Conservation (phyloP, 2,888 invertebrate species). For the Cephus rjabovi region DNA sequence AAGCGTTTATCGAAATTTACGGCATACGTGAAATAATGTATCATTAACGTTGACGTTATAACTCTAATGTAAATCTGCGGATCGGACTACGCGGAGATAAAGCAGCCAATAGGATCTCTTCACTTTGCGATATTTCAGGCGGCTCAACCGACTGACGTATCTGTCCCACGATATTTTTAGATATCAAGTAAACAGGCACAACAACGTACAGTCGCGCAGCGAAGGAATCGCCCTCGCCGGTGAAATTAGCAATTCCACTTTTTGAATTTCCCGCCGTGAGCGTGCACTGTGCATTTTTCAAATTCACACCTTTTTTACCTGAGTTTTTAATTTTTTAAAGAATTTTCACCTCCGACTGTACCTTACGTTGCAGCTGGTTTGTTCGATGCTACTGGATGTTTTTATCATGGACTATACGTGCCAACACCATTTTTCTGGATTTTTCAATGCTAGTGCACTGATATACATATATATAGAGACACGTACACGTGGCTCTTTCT, state of each 20-base stretch:
- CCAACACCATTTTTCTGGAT: background rate
- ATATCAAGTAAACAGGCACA: too few relatives aligned
- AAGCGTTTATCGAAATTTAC: too few relatives aligned
- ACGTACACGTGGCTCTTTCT: background rate
- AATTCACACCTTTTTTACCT: background rate
- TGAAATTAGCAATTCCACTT: background rate
- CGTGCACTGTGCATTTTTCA: background rate
- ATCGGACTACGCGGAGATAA: too few relatives aligned
- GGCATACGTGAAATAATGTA: too few relatives aligned
- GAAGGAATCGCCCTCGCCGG: too few relatives aligned
- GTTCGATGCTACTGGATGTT: background rate
- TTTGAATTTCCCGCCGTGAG: background rate
- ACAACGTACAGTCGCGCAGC: too few relatives aligned
- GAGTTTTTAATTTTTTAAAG: background rate
- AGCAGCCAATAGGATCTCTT: too few relatives aligned
- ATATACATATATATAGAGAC: background rate
- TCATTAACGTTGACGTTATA: too few relatives aligned
- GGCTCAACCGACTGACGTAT: too few relatives aligned
- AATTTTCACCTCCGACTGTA: background rate
- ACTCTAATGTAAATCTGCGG: too few relatives aligned
- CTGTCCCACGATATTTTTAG: too few relatives aligned
- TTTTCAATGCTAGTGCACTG: background rate
- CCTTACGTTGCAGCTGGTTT: background rate
- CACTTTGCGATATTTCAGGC: too few relatives aligned
- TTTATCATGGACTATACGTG: background rate